Evolutionary conservation across 2,888 invertebrate genomes (phyloP), one percentile per base, ranked within the genome.

Genomic region (Nemapogon koenigi): DNA sequence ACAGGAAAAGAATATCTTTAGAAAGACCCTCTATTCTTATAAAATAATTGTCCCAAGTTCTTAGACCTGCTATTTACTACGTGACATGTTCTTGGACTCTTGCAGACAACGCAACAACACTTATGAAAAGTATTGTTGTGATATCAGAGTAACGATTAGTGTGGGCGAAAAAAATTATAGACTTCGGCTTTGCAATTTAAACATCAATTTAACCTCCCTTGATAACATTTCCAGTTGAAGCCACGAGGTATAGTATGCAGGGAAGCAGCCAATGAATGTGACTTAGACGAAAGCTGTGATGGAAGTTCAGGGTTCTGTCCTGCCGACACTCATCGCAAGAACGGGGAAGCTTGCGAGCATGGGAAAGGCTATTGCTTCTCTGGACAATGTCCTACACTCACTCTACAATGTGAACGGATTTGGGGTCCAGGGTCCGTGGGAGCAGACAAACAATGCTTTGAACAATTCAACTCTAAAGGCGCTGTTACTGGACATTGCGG

Each of bases 401-500:
- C 88, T 44, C 68, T 88, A 28, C 97, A 98, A 67, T 99, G 98
- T 63, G 89, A 91, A 60, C 84, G 85, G 47, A 90, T 98, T 50
- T 99, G 98, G 98, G 97, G 97, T 16, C 85, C 88, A 49, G 91
- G 91, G 8, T 89, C 93, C 0, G 73, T 83, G 31, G 88, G 90
- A 0, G 95, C 91, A 2, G 93, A 94, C 59, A 83, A 84, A 45
- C 87, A 91, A 53, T 98, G 97, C 75, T 97, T 91, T 68, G 92
- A 94, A 45, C 90, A 94, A 68, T 96, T 95, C 78, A 98, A 98
- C 68, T 89, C 93, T 0, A 94, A 96, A 57, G 98, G 98, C 8
- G 91, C 93, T 33, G 90, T 93, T 49, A 95, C 91, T 50, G 98
- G 98, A 0, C 96, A 98, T 65, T 98, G 98, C 63, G 98, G 98